Conservation (phyloP, 2,113 vertebrate species). For the Erythrocercus mccallii region DNA sequence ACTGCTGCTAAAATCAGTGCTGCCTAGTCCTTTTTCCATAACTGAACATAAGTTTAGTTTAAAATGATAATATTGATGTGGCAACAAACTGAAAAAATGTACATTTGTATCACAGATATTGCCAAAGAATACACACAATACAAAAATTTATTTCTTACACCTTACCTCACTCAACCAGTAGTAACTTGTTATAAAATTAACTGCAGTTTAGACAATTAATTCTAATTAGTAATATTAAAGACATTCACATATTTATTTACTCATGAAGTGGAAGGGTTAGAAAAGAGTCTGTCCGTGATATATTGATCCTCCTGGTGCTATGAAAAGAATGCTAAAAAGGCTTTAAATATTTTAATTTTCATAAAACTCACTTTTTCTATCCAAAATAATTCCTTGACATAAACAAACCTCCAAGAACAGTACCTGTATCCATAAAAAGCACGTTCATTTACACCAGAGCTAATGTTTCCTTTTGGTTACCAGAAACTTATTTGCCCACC, state of each 20-base stretch:
- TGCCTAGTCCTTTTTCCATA: background rate
- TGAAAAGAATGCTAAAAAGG: background rate
- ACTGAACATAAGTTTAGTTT: background rate
- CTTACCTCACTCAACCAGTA: background rate
- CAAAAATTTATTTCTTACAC: background rate
- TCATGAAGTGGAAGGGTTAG: slow-evolving; percentile 35
- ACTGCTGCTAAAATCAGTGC: background rate
- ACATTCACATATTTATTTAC: slow-evolving; percentile 43
- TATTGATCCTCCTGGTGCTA: background rate
- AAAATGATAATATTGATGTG: background rate
- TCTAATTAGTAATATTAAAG: slow-evolving; percentile 53
- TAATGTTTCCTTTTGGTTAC: background rate
- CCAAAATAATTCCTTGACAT: background rate
- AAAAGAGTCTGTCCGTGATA: background rate
- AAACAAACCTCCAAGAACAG: background rate
- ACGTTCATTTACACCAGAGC: background rate
- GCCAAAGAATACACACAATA: background rate
- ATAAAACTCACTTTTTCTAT: background rate
- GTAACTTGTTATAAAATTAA: slow-evolving; percentile 28
- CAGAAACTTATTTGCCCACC: slow-evolving; percentile 47
- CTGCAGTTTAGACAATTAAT: slow-evolving; percentile 38
- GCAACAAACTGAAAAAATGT: background rate
- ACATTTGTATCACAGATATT: background rate
- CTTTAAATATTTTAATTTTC: background rate
- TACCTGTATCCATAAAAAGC: slow-evolving; percentile 15